phyloP scores from a whole-genome alignment of 2,888 invertebrate species.

The Lamellibrachia columna region DNA sequence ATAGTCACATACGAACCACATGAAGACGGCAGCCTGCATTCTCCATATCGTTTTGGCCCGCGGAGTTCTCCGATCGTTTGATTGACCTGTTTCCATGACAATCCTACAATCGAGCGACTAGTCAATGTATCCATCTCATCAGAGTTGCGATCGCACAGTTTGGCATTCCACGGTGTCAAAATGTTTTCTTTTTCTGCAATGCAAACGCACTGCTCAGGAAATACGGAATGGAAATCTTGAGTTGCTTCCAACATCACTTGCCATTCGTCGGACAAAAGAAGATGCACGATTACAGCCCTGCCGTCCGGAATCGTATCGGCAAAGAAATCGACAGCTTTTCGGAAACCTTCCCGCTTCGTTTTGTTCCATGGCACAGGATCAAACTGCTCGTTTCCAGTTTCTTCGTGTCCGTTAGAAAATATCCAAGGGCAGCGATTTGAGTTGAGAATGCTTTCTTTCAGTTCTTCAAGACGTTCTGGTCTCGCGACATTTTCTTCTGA shows the following conservation, averaged over 20 bases:
- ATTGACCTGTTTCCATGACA: slow-evolving; percentile 27
- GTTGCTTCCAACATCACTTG: slow-evolving; percentile 45
- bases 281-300: slow-evolving; percentile 45
- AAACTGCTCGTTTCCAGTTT: slow-evolving; percentile 31
- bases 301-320: slow-evolving; percentile 44
- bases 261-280: slow-evolving; percentile 46
- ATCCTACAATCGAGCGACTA: neutral
- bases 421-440: slow-evolving; percentile 45
- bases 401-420: slow-evolving; percentile 49
- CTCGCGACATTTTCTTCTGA: neutral
- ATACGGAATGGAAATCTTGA: slow-evolving; percentile 44
- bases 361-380: slow-evolving; percentile 43
- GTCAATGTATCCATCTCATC: neutral
- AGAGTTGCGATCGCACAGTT: neutral
- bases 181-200: neutral
- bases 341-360: slow-evolving; percentile 44
- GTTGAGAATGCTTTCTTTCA: slow-evolving; percentile 40
- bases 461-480: slow-evolving; percentile 28
- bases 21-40: slow-evolving; percentile 43
- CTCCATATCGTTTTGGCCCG: slow-evolving; percentile 13
- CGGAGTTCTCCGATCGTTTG: slow-evolving; percentile 36
- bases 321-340: slow-evolving; percentile 44
- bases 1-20: slow-evolving; percentile 43
- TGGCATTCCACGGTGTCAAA: neutral
- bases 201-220: slow-evolving; percentile 40